A percentile compares a stretch with the other conserved stretches of the same genome.
phyloP scores from a whole-genome alignment of 1,140 invertebrate species.

The Trichoplusia ni region DNA sequence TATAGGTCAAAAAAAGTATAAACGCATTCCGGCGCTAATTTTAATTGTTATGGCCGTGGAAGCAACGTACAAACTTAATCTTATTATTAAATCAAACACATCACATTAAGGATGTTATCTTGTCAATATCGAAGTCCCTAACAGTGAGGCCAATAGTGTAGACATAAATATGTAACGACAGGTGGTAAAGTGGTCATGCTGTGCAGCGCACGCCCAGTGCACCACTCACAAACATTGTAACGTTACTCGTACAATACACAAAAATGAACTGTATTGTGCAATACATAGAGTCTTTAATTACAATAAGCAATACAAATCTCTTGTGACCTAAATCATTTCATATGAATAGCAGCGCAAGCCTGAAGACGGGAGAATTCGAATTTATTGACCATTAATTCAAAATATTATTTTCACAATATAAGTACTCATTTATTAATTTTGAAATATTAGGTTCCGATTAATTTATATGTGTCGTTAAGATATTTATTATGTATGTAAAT shows the following conservation, averaged over 20 bases:
- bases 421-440: slow-evolving; percentile 82
- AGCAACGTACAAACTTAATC: slow-evolving; percentile 75
- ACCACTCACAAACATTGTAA: slow-evolving; percentile 42
- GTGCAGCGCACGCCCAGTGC: slow-evolving; percentile 70
- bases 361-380: slow-evolving; percentile 80
- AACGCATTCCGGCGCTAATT: slow-evolving; percentile 39
- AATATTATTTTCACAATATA: slow-evolving; percentile 82
- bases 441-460: slow-evolving; percentile 82
- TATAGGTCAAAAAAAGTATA: neutral
- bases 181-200: slow-evolving; percentile 80
- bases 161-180: slow-evolving; percentile 81
- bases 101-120: slow-evolving; percentile 83
- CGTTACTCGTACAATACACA: slow-evolving; percentile 33
- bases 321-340: slow-evolving; percentile 35
- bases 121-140: slow-evolving; percentile 82
- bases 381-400: slow-evolving; percentile 82
- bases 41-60: slow-evolving; percentile 66
- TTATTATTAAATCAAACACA: slow-evolving; percentile 83
- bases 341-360: slow-evolving; percentile 71
- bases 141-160: slow-evolving; percentile 80
- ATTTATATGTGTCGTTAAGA: slow-evolving; percentile 81
- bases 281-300: slow-evolving; percentile 48
- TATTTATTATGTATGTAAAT: slow-evolving; percentile 81
- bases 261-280: slow-evolving; percentile 60
- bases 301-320: neutral